Conservation (phyloP, 2,113 vertebrate species). For the Morone saxatilis region DNA sequence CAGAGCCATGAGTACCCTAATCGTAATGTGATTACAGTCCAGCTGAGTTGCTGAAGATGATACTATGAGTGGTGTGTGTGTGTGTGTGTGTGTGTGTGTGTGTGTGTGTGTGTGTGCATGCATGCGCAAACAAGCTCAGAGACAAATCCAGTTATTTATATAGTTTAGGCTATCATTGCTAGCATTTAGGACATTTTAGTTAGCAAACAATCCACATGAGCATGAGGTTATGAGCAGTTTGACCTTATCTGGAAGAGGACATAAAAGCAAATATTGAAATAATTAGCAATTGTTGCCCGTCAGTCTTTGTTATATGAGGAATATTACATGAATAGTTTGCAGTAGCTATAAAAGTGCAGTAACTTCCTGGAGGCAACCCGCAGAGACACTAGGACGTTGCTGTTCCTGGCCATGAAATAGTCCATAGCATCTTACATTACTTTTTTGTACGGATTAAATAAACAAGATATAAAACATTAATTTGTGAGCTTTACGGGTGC, state of each 20-base stretch:
- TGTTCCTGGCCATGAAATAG: neutral
- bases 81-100: neutral
- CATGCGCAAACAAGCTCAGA: neutral
- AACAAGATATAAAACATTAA: too few relatives aligned
- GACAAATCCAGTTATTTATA: neutral
- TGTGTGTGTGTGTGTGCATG: neutral
- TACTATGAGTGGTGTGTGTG: conserved; percentile 3
- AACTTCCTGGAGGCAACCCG: neutral
- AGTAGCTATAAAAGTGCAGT: neutral
- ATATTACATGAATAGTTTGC: neutral
- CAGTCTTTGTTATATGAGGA: neutral
- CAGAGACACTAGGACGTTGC: neutral
- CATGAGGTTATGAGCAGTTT: neutral
- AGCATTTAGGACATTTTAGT: neutral
- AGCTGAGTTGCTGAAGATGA: conserved; percentile 30
- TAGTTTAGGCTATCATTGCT: neutral
- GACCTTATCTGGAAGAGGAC: neutral
- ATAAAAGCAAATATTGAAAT: neutral
- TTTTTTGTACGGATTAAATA: too few relatives aligned
- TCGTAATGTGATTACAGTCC: conserved; percentile 58
- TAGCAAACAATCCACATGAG: neutral
- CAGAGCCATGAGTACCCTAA: conserved; percentile 30
- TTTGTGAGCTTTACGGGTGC: too few relatives aligned
- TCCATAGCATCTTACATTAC: too few relatives aligned
- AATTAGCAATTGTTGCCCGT: neutral